Conservation (phyloP, 1,140 invertebrate species). For the Ruditapes philippinarum region DNA sequence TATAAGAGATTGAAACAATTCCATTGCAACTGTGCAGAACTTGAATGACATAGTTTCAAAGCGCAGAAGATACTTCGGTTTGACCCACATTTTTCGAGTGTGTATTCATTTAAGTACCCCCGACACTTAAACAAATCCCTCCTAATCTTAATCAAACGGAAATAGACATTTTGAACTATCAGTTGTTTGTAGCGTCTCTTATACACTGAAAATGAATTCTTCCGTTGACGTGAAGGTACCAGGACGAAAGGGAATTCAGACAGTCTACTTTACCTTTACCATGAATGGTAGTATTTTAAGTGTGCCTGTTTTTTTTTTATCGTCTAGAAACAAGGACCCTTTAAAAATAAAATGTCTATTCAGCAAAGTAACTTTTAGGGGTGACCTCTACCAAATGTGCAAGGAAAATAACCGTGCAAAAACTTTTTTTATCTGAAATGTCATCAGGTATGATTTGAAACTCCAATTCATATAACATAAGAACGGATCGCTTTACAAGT, state of each 20-base stretch:
- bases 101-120: background rate
- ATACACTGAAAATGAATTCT: background rate
- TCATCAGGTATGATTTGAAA: no score
- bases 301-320: no score
- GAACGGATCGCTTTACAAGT: no score
- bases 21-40: background rate
- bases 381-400: background rate
- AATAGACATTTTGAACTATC: conserved; percentile 6
- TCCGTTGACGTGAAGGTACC: background rate
- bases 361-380: background rate
- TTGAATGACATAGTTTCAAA: background rate
- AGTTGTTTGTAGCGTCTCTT: background rate
- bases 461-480: no score
- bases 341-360: background rate
- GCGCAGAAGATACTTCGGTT: background rate
- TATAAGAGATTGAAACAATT: no score
- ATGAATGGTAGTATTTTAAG: background rate
- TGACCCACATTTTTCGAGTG: conserved; percentile 36
- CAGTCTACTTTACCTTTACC: background rate
- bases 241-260: conserved; percentile 28
- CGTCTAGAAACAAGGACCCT: background rate
- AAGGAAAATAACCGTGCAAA: background rate
- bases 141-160: conserved; percentile 11
- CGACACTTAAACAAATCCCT: background rate
- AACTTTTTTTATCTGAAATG: no score